Conservation (phyloP, 2,113 vertebrate species). For the Brachyhypopomus gauderio region DNA sequence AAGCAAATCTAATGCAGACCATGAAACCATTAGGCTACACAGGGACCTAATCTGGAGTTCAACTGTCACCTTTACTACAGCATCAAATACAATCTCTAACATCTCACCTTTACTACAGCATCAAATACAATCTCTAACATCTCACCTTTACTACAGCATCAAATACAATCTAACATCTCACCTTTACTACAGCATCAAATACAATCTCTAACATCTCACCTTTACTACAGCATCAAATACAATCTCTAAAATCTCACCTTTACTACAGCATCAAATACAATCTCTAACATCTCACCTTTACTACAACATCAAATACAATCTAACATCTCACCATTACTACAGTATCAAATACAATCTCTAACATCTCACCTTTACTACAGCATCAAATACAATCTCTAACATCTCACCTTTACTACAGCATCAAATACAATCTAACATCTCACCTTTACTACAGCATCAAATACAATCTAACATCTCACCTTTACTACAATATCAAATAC, state of each 20-base stretch:
- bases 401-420: background rate
- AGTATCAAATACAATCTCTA: background rate
- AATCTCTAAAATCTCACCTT: background rate
- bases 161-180: background rate
- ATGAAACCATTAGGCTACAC: background rate
- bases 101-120: background rate
- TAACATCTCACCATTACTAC: background rate
- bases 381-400: slow-evolving; percentile 3
- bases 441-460: background rate
- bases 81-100: slow-evolving; percentile 3
- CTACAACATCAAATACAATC: background rate
- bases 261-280: background rate
- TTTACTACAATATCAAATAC: slow-evolving; percentile 3
- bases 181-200: slow-evolving; percentile 1
- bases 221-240: slow-evolving; percentile 5
- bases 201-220: background rate
- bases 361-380: background rate
- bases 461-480: background rate
- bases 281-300: background rate
- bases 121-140: slow-evolving; percentile 2
- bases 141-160: background rate
- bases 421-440: slow-evolving; percentile 2
- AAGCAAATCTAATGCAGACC: slow-evolving; percentile 33
- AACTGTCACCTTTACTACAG: slow-evolving; percentile 15
- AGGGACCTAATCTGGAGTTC: slow-evolving; percentile 18